Conservation (phyloP, 1,140 invertebrate genomes). For the Diabrotica undecimpunctata region DNA sequence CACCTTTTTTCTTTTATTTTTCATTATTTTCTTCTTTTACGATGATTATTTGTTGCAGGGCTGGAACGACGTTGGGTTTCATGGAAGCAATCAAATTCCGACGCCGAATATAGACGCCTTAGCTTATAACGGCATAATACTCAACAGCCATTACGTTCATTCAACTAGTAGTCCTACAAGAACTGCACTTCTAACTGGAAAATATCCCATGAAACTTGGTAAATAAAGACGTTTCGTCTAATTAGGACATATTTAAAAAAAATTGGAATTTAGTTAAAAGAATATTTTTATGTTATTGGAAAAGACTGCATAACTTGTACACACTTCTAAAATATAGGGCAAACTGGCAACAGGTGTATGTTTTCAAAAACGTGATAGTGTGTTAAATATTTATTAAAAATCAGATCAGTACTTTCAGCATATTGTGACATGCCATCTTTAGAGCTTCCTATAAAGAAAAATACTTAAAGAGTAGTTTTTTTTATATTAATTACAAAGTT, state of each 20-base stretch:
- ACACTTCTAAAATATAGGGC: not conserved
- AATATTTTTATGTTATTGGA: not conserved
- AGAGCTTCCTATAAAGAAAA: no score
- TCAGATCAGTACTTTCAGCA: no score
- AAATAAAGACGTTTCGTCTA: slow-evolving; percentile 24
- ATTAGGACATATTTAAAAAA: no score
- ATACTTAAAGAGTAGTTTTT: no score
- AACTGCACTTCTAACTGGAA: slow-evolving; percentile 63
- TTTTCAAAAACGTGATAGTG: not conserved
- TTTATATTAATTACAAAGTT: no score
- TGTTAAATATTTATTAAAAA: not conserved
- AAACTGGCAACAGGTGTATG: no score
- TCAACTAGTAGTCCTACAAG: slow-evolving; percentile 63
- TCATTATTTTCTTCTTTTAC: no score
- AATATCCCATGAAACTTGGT: slow-evolving; percentile 67
- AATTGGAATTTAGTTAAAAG: not conserved
- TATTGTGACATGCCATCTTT: no score
- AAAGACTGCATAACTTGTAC: no score
- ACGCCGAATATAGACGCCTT: slow-evolving; percentile 67
- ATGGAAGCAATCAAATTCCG: slow-evolving; percentile 65
- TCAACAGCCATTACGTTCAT: slow-evolving; percentile 63
- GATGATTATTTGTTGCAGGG: slow-evolving; percentile 51
- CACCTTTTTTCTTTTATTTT: no score
- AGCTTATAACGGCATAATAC: slow-evolving; percentile 62
- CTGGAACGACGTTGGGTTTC: slow-evolving; percentile 75